Percentiles rank a stretch among this genome's conserved stretches.
Evolutionary conservation across 2,113 vertebrate species (phyloP).

Genomic region (Xiphias gladius): DNA sequence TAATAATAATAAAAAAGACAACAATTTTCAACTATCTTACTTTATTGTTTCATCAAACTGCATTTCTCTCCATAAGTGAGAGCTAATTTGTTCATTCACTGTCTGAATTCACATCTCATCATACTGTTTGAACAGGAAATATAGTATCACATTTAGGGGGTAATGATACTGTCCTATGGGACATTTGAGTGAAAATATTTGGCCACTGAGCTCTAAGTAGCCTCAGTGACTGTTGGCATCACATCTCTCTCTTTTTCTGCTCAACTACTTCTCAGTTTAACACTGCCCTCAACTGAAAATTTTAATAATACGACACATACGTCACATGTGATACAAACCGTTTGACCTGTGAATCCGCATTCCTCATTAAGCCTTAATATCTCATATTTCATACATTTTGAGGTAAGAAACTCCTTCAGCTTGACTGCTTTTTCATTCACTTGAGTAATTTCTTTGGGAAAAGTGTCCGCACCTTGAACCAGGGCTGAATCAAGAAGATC

Average conservation of each 20-base stretch:
- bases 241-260: not conserved
- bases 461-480: not conserved
- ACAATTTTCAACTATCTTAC: no score
- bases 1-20: not conserved
- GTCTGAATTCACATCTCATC: not conserved
- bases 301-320: not conserved
- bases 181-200: not conserved
- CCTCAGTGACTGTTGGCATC: not conserved
- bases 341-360: not conserved
- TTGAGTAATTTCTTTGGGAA: not conserved
- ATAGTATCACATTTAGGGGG: slow-evolving; percentile 18
- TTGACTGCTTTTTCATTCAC: not conserved
- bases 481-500: not conserved
- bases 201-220: not conserved
- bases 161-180: not conserved
- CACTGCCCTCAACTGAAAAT: not conserved
- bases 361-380: no score
- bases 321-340: fast-evolving
- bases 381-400: not conserved
- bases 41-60: not conserved
- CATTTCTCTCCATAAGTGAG: not conserved
- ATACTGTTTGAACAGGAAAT: slow-evolving; percentile 30
- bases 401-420: not conserved
- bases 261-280: not conserved
- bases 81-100: not conserved